Conservation (phyloP, 2,113 vertebrate species). For the Toxostoma redivivum region DNA sequence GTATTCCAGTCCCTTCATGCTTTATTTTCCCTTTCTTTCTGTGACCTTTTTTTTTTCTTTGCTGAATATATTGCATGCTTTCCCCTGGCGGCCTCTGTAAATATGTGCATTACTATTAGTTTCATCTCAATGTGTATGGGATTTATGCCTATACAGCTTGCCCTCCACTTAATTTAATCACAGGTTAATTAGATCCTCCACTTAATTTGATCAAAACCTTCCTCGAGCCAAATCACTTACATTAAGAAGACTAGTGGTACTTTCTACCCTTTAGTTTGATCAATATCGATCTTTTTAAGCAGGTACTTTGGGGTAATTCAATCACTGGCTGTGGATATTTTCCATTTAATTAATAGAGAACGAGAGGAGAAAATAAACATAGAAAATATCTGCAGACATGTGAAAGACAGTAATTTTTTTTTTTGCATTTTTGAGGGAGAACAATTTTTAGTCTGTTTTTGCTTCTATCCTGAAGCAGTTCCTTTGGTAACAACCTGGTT, state of each 20-base stretch:
- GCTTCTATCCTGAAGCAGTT: background rate
- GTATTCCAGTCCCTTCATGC: background rate
- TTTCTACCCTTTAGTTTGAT: constrained; percentile 55
- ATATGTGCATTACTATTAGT: constrained; percentile 27
- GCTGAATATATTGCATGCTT: background rate
- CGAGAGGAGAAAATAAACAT: background rate
- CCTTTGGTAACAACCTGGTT: background rate
- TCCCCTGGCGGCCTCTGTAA: constrained; percentile 9
- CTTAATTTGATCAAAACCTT: constrained; percentile 65
- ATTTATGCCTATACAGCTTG: constrained; percentile 45
- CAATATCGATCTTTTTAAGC: constrained; percentile 58
- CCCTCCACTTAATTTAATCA: constrained; percentile 63
- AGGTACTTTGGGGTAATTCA: constrained; percentile 54
- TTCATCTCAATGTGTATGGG: constrained; percentile 34
- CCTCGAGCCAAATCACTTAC: constrained; percentile 63
- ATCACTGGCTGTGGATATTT: constrained; percentile 34
- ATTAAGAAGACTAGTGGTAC: constrained; percentile 38
- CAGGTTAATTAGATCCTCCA: constrained; percentile 61
- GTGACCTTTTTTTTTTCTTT: constrained; percentile 10
- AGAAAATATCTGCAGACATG: background rate
- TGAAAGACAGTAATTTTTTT: background rate
- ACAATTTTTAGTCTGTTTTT: background rate
- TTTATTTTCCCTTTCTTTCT: constrained; percentile 20
- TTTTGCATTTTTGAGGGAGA: fast-evolving
- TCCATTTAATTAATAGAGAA: constrained; percentile 63